These are phyloP conservation scores for Hypsopygia costalis DNA, from an alignment of 2,888 invertebrate genomes.

Conservation along the genomic window DNA sequence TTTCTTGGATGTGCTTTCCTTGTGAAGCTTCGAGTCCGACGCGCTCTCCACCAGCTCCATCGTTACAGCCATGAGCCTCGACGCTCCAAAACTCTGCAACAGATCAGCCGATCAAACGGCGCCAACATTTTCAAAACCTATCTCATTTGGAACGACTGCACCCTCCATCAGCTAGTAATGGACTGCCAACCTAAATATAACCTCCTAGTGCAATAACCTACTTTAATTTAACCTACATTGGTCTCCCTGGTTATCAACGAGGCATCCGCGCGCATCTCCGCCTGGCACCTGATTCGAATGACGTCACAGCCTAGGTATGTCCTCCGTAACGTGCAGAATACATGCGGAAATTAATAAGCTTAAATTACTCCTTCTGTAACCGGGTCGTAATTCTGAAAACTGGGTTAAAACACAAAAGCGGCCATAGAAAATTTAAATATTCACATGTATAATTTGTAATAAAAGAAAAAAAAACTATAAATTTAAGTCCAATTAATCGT, in stretches of 20 bases:
- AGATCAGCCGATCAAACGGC: constrained; percentile 28
- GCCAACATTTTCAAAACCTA: constrained; percentile 34
- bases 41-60: constrained; percentile 71
- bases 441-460: constrained; percentile 13
- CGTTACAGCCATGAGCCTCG: constrained; percentile 67
- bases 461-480: constrained; percentile 26
- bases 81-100: constrained; percentile 47
- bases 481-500: no score
- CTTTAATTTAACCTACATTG: constrained; percentile 76
- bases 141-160: constrained; percentile 41
- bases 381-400: constrained; percentile 48
- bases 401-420: constrained; percentile 49
- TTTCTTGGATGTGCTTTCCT: constrained; percentile 62
- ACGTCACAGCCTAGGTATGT: constrained; percentile 60
- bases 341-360: constrained; percentile 68
- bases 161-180: constrained; percentile 38
- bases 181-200: constrained; percentile 59
- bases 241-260: constrained; percentile 63
- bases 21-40: constrained; percentile 71
- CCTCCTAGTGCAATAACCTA: constrained; percentile 76
- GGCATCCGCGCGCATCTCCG: constrained; percentile 61
- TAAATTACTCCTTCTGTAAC: constrained; percentile 61
- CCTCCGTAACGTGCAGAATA: constrained; percentile 52
- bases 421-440: constrained; percentile 24
- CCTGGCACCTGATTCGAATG: constrained; percentile 67